A percentile compares a stretch with the other conserved stretches of the same genome.
Evolutionary conservation across 2,888 invertebrate genomes (phyloP).

Genomic region (Eupithecia inturbata): DNA sequence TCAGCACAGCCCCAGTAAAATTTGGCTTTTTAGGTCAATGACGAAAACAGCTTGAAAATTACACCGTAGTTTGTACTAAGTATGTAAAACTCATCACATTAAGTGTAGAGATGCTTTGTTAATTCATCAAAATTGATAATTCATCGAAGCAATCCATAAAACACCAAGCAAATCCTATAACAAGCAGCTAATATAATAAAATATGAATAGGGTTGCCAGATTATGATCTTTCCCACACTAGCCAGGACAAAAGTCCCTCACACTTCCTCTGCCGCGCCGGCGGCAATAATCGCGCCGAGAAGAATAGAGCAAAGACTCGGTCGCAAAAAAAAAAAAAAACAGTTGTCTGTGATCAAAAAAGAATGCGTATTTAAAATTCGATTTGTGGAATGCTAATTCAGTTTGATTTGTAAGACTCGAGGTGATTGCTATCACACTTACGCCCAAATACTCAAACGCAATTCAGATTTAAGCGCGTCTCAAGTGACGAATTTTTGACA

Average conservation of each 20-base stretch:
- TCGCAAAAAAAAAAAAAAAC: constrained; percentile 24
- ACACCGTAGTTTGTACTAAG: too few species aligned
- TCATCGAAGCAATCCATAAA: background rate
- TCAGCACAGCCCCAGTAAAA: too few species aligned
- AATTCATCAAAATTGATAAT: background rate
- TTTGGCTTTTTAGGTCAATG: too few species aligned
- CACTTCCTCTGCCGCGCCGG: constrained; percentile 53
- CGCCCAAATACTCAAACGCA: too few species aligned
- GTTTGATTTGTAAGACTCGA: constrained; percentile 5
- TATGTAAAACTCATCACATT: background rate
- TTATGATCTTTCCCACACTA: constrained; percentile 66
- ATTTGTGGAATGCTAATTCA: constrained; percentile 11
- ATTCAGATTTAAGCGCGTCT: too few species aligned
- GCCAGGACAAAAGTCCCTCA: constrained; percentile 55
- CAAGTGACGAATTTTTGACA: too few species aligned
- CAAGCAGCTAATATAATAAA: constrained; percentile 57
- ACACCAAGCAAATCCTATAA: constrained; percentile 37
- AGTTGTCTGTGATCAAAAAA: background rate
- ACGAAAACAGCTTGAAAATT: too few species aligned
- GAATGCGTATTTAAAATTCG: background rate
- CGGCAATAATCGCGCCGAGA: constrained; percentile 73
- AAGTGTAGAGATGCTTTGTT: background rate
- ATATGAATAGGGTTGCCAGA: constrained; percentile 54
- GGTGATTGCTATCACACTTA: constrained; percentile 11
- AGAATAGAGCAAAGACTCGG: constrained; percentile 19